A percentile compares a stretch with the other conserved stretches of the same genome.
These are phyloP conservation scores for Oryctolagus cuniculus DNA, from an alignment of 2,113 vertebrate genomes.

Conservation along the genomic window DNA sequence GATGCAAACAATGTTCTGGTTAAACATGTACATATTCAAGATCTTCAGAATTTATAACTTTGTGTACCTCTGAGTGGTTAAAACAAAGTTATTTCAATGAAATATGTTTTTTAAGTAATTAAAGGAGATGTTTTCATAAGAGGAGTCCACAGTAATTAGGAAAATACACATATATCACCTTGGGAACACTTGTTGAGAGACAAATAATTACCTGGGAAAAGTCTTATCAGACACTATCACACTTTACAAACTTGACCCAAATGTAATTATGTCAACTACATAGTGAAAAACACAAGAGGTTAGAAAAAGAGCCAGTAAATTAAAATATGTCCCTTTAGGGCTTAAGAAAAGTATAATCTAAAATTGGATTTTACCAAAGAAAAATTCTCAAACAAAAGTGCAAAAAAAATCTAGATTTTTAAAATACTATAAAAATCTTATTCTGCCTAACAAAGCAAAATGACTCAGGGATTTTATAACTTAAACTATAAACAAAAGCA, in stretches of 20 bases:
- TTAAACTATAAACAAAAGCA: not conserved
- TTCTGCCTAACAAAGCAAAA: constrained; percentile 29
- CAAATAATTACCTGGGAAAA: constrained; percentile 83
- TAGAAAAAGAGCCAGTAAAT: constrained; percentile 71
- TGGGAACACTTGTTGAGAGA: constrained; percentile 81
- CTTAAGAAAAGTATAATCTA: constrained; percentile 53
- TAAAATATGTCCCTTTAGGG: constrained; percentile 72
- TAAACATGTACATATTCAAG: constrained; percentile 27
- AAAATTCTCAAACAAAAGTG: constrained; percentile 52
- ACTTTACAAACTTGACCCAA: constrained; percentile 67
- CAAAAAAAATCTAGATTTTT: not conserved
- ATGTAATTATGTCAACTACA: constrained; percentile 71
- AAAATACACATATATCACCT: constrained; percentile 77
- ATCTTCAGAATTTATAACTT: not conserved
- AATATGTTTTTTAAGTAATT: constrained; percentile 72
- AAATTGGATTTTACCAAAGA: constrained; percentile 67
- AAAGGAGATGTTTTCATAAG: constrained; percentile 59
- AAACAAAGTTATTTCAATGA: constrained; percentile 63
- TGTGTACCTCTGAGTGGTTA: not conserved
- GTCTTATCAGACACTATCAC: constrained; percentile 80
- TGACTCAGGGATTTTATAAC: not conserved
- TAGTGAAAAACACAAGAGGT: constrained; percentile 58
- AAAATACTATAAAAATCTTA: constrained; percentile 15
- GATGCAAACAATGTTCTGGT: not conserved
- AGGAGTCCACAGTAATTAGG: constrained; percentile 68